phyloP scores from a whole-genome alignment of 2,113 vertebrate genomes.

The Tragelaphus strepsiceros region DNA sequence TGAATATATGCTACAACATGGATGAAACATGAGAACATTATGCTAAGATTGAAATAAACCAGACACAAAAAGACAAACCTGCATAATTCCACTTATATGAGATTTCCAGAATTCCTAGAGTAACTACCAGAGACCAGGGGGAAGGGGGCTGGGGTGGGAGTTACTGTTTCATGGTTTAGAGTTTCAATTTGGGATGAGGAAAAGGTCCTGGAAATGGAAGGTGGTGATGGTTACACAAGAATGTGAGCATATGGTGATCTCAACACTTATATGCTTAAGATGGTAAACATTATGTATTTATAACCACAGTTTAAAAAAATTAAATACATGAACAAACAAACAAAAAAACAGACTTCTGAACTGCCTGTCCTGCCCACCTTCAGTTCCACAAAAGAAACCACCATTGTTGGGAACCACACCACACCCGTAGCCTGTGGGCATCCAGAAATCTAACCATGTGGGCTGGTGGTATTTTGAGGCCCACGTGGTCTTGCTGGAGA shows the following conservation, averaged over 20 bases:
- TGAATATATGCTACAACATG: accelerated
- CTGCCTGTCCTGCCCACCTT: background rate
- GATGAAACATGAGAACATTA: background rate
- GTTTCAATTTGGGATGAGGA: background rate
- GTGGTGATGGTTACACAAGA: background rate
- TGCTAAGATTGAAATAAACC: background rate
- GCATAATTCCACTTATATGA: accelerated
- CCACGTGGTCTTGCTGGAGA: background rate
- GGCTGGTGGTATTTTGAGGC: background rate
- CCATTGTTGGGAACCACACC: background rate
- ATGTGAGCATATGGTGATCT: too few species aligned
- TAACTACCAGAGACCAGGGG: too few species aligned
- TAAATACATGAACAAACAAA: background rate
- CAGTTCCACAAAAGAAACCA: background rate
- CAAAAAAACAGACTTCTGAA: background rate
- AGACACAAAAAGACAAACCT: background rate
- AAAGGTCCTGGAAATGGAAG: background rate
- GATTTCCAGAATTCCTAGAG: background rate
- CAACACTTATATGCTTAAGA: background rate
- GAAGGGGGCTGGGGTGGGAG: accelerated
- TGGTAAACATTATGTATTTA: too few species aligned
- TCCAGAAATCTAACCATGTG: background rate
- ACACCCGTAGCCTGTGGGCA: background rate
- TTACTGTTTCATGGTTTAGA: background rate
- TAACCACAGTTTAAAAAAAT: background rate